Conservation (phyloP, 2,113 vertebrate species). For the Passer domesticus region DNA sequence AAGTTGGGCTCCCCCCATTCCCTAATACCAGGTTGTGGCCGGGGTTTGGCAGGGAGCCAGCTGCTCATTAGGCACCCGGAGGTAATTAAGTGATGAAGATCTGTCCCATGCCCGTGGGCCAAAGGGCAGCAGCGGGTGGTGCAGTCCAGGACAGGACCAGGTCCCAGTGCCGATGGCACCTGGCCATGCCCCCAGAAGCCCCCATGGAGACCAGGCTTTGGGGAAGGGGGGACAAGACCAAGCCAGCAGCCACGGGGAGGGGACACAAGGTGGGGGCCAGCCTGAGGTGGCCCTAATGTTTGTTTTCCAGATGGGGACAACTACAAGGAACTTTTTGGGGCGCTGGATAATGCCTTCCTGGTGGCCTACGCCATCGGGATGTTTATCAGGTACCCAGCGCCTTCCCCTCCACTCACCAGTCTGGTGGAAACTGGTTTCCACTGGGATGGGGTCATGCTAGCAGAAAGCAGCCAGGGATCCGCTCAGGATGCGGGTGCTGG, state of each 20-base stretch:
- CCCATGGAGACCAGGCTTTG: neutral
- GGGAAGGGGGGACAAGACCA: neutral
- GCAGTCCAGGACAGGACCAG: neutral
- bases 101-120: neutral
- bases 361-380: constrained; percentile 95
- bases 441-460: fast-evolving
- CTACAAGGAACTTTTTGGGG: constrained; percentile 89
- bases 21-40: fast-evolving
- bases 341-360: constrained; percentile 92
- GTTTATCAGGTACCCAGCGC: constrained; percentile 88
- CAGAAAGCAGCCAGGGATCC: neutral
- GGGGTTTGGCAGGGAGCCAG: neutral
- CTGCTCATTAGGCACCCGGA: neutral
- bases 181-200: fast-evolving
- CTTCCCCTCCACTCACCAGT: neutral
- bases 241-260: fast-evolving
- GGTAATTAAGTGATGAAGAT: neutral
- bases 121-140: neutral
- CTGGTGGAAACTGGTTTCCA: neutral
- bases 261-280: too few relatives aligned
- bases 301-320: constrained; percentile 83
- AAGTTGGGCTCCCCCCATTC: fast-evolving
- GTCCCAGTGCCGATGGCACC: neutral
- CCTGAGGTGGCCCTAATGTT: neutral
- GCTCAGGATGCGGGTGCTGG: fast-evolving